Evolutionary conservation across 2,888 invertebrate genomes (phyloP), one percentile per base, ranked within the genome.

Genomic region (Xestia sexstrigata): DNA sequence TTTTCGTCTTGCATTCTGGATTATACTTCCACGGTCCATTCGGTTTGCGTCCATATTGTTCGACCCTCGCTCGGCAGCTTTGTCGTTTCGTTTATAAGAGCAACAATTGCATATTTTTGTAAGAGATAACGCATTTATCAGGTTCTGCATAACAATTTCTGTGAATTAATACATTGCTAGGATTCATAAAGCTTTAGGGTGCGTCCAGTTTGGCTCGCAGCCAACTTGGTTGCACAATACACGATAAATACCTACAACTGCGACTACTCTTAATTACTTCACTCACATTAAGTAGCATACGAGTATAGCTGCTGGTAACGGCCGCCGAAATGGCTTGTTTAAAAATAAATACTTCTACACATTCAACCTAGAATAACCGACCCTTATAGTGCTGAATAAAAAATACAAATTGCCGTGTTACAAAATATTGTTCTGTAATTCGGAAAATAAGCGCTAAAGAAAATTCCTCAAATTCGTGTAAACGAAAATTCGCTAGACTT

Each of bases 241-340:
- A 93, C 94, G 94, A 95, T 95, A 95, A 96, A 95, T 95, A 95
- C 94, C 92, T 94, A 94, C 91, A 91, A 92, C 91, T 89, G 91
- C 91, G 91, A 93, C 91, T 92, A 93, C 93, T 93, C 94, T 95
- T 95, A 95, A 95, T 95, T 95, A 95, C 95, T 94, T 93, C 92
- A 93, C 92, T 93, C 90, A 91, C 90, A 93, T 94, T 95, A 94
- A 93, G 90, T 89, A 88, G 91, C 90, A 88, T 87, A n/a, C n/a
- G n/a, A n/a, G n/a, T n/a, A 89, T 80, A 85, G 79, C 83, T 76
- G 78, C 72, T 73, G 23, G 69, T 71, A 74, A 39, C 58, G 42
- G 23, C 84, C 70, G 77, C 80, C 74, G 79, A 76, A 82, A 76
- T 74, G 72, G 67, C 70, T 78, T 67, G 74, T 78, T 77, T 74